Evolutionary conservation across 1,140 invertebrate species (phyloP).

Genomic region (Ectropis grisescens): DNA sequence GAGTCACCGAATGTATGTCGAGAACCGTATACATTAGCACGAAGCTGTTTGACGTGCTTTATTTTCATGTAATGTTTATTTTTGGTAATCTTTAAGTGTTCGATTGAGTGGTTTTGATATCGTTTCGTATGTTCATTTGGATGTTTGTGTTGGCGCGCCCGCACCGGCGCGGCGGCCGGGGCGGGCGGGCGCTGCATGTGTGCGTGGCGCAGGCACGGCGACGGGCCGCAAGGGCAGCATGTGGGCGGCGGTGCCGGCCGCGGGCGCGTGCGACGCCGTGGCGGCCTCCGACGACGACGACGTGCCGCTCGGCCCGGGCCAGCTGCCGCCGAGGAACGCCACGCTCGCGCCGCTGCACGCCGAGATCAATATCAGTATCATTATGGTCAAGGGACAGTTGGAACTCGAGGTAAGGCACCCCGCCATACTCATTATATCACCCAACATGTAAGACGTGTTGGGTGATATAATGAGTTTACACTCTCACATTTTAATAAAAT

Average conservation of each 20-base stretch:
- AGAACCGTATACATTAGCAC: constrained; percentile 54
- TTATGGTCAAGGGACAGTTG: constrained; percentile 91
- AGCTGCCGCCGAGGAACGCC: constrained; percentile 81
- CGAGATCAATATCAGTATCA: constrained; percentile 88
- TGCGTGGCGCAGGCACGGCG: constrained; percentile 38
- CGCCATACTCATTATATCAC: constrained; percentile 3
- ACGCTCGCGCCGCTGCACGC: constrained; percentile 77
- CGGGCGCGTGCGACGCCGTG: constrained; percentile 38
- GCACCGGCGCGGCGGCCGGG: too few relatives aligned
- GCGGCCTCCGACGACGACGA: constrained; percentile 40
- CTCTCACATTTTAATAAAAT: not conserved
- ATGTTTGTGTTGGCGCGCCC: constrained; percentile 12
- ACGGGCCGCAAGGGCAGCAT: constrained; percentile 68
- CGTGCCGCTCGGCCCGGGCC: constrained; percentile 79
- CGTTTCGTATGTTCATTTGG: constrained; percentile 33
- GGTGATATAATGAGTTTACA: too few relatives aligned
- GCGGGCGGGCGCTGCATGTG: constrained; percentile 10
- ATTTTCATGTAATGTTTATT: constrained; percentile 58
- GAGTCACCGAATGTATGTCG: constrained; percentile 33
- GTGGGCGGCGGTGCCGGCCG: constrained; percentile 60
- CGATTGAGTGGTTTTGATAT: constrained; percentile 52
- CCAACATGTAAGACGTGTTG: too few relatives aligned
- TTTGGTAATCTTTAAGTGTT: constrained; percentile 43
- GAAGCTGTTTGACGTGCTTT: constrained; percentile 67
- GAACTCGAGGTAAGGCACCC: constrained; percentile 92